Base-by-base conservation (phyloP, 2,797 vertebrate genomes). In the Sebastes iracundus region DNA sequence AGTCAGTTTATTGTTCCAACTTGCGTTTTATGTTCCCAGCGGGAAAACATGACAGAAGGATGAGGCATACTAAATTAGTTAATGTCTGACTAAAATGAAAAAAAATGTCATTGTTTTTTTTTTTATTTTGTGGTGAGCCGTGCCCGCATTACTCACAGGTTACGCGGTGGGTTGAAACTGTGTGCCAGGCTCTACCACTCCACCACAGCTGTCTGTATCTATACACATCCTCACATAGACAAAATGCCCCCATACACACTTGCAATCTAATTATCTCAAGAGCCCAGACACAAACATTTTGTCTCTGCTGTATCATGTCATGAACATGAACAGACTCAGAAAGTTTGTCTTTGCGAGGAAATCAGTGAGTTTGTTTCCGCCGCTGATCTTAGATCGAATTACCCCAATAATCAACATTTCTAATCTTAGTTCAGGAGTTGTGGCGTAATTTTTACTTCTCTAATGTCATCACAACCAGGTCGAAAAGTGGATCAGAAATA, bases 251-350 rank as follows among this genome's bases (percentile, higher is more conserved):
- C 59, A 72, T 59, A 52, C 22, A 62, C n/a, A 67, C 64, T 32
- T 25, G 7, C 32, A 27, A 80, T 86, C 72, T 79, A 62, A 87
- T 80, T 33, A 59, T 80, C 55, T 70, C 20, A 61, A 35, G 56
- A 35, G 58, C 35, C 72, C 52, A 84, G 35, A 79, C 69, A 46
- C 52, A 80, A 70, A 30, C 32, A 67, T 56, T 25, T 33, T 42
- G 7, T 59, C 69, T 86, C 73, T 81, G 28, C 72, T 80, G 63
- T 16, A 46, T 82, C 76, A 66, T 49, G 18, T 49, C 63, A 49
- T 79, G 67, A 82, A 76, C 60, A 38, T 35, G 70, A 80, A 80
- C n/a, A 58, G 63, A 53, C 32, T 72, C 42, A 60, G 28, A 59
- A 30, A 62, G 25, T 77, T 32, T 59, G 1, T 49, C 49, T 68